Evolutionary conservation across 1,140 invertebrate genomes (phyloP), one percentile per base, ranked within the genome.

Genomic region (silkworm (Bombyx mori)): DNA sequence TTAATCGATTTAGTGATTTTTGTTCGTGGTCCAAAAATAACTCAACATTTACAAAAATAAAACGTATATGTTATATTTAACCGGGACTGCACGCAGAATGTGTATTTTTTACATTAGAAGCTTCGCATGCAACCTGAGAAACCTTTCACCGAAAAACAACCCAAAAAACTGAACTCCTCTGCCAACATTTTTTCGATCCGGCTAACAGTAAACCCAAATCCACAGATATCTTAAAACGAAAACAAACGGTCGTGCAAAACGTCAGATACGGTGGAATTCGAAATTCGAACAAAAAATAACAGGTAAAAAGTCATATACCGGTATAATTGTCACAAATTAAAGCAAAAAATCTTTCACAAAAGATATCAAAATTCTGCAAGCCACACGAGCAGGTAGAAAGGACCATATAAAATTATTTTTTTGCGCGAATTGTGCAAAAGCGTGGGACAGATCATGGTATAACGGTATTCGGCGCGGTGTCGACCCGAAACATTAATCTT

Each of bases 261-360:
- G 72, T 73, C 65, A 68, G 71, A 69, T 64, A 56, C 66, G 66
- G 56, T 57, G 67, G 65, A 75, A 71, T 74, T 66, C 58, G 56
- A 61, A 65, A 73, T 71, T 61, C 51, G 42, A 56, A 66, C 71
- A 66, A 80, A 84, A 77, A 76, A 77, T 65, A 57, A 57, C 83
- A 87, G 84, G 84, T 87, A 87, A 87, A 87, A 87, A 85, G 80
- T 87, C 77, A 85, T 82, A 82, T 84, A 87, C 82, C 82, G 82
- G 73, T 85, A 87, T 87, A 87, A 87, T 87, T 87, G 82, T 85
- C 84, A 87, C 84, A 87, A 87, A 87, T 87, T 85, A 84, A 87
- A 77, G 82, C 84, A 87, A 87, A 87, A 87, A 85, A 75, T 57
- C 44, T 57, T 61, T 73, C 71, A 80, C 79, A 82, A 84, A 80